Conservation (phyloP, 2,797 vertebrate species). For the Melanotaenia nigrans region DNA sequence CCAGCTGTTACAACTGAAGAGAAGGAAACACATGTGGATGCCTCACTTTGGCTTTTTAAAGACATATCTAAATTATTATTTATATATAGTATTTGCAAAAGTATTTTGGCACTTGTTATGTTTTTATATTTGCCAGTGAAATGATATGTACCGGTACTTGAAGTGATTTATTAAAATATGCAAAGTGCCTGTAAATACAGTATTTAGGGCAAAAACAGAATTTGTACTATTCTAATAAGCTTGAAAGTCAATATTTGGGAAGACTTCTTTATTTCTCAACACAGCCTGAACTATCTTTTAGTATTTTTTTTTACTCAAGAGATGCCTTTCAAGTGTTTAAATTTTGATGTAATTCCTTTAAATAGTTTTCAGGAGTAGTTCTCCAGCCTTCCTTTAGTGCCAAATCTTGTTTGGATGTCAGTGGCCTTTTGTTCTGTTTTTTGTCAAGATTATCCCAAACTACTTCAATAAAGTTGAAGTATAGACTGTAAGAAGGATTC, state of each 20-base stretch:
- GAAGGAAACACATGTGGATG: conserved; percentile 58
- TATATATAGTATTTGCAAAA: neutral
- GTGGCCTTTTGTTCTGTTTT: neutral
- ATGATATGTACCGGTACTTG: neutral
- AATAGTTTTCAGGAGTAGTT: neutral
- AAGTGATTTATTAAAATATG: neutral
- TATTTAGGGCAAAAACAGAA: neutral
- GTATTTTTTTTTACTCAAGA: neutral
- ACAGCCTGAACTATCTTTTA: neutral
- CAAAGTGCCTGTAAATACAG: neutral
- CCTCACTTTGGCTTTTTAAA: conserved; percentile 49
- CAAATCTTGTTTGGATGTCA: neutral
- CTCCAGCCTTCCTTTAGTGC: neutral
- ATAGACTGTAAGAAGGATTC: neutral
- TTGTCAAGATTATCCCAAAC: neutral
- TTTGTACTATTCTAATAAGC: neutral
- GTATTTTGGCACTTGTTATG: neutral
- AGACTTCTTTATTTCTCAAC: neutral
- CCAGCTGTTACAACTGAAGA: conserved; percentile 61
- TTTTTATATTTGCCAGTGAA: neutral
- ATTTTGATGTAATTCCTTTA: neutral
- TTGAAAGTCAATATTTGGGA: neutral
- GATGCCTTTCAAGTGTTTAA: neutral
- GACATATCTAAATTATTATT: conserved; percentile 15
- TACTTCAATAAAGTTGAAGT: neutral